These are phyloP conservation scores for Ptilodon capucinus DNA, from an alignment of 2,888 invertebrate species.

Conservation along the genomic window DNA sequence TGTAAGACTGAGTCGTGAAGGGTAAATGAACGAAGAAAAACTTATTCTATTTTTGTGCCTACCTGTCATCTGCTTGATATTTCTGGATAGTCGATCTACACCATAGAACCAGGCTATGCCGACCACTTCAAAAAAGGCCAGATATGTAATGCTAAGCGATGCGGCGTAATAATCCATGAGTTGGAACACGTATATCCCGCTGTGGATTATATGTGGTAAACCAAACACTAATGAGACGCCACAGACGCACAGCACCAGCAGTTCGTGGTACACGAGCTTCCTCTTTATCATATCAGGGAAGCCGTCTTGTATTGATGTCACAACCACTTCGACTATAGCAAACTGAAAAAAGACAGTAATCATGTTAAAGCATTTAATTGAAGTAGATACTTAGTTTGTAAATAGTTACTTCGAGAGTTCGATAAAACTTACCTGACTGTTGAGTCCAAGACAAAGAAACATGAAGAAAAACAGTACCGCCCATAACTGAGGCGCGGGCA, in stretches of 20 bases:
- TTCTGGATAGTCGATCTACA: slow-evolving; percentile 88
- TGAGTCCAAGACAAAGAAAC: slow-evolving; percentile 93
- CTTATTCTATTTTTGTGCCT: neutral
- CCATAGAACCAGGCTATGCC: slow-evolving; percentile 97
- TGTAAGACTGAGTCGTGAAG: too few relatives aligned
- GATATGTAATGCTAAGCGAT: slow-evolving; percentile 94
- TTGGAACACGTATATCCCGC: slow-evolving; percentile 96
- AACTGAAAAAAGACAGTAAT: slow-evolving; percentile 84
- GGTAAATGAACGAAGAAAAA: too few relatives aligned
- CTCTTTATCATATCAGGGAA: slow-evolving; percentile 94
- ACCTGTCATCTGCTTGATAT: slow-evolving; percentile 96
- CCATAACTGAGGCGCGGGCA: slow-evolving; percentile 96
- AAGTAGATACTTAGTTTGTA: neutral
- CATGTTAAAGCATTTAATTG: neutral
- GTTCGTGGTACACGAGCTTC: slow-evolving; percentile 92
- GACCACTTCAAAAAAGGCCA: slow-evolving; percentile 96
- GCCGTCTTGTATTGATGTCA: slow-evolving; percentile 96
- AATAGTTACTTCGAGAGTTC: slow-evolving; percentile 1
- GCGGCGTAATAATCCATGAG: slow-evolving; percentile 97
- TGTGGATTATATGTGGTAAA: slow-evolving; percentile 93
- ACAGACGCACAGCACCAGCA: slow-evolving; percentile 92
- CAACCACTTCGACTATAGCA: slow-evolving; percentile 96
- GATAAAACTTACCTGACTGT: slow-evolving; percentile 87
- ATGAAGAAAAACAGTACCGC: slow-evolving; percentile 95
- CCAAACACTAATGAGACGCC: slow-evolving; percentile 92